phyloP scores from a whole-genome alignment of 2,888 invertebrate genomes.

The Himalopsyche japonica region DNA sequence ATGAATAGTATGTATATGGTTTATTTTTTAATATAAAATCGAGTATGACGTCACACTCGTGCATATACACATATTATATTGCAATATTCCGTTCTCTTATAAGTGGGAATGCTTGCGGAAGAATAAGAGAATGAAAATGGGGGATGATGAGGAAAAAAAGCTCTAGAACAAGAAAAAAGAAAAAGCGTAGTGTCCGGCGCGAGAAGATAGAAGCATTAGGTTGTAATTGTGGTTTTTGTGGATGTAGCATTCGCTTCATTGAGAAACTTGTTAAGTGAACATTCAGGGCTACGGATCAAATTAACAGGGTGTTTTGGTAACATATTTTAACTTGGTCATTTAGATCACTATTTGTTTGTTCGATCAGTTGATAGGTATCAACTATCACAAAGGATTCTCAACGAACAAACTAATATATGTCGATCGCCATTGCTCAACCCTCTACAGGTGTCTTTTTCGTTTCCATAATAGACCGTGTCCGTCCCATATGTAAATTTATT shows the following conservation, averaged over 20 bases:
- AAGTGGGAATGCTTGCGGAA: background rate
- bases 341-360: too few relatives aligned
- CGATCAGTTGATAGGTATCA: too few relatives aligned
- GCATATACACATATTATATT: background rate
- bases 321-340: background rate
- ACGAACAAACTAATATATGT: too few relatives aligned
- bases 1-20: too few relatives aligned
- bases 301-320: background rate
- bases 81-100: background rate
- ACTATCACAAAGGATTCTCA: too few relatives aligned
- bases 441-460: too few relatives aligned
- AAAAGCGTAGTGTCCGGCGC: conserved; percentile 35
- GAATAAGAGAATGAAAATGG: background rate
- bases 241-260: conserved; percentile 16
- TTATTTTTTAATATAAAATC: too few relatives aligned
- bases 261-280: conserved; percentile 39
- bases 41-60: background rate
- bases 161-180: background rate
- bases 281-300: conserved; percentile 15
- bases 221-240: conserved; percentile 40
- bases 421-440: too few relatives aligned
- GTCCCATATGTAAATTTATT: too few relatives aligned
- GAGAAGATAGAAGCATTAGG: conserved; percentile 39
- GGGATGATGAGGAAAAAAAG: background rate
- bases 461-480: too few relatives aligned